These are phyloP conservation scores for Coelopa frigida DNA, from an alignment of 1,140 invertebrate species.

Conservation along the genomic window DNA sequence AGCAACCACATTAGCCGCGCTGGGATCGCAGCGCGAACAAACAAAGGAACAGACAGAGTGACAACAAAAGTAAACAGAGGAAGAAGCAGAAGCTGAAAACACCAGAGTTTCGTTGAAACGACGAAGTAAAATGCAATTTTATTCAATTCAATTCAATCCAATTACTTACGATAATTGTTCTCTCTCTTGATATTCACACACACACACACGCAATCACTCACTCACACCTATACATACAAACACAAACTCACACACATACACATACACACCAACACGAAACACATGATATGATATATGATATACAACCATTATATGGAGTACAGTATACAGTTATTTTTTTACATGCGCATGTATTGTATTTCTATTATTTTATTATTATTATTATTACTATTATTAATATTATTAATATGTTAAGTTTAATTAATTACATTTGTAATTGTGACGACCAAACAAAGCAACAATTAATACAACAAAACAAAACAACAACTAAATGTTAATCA, in stretches of 20 bases:
- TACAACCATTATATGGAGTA: background rate
- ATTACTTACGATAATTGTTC: too few species aligned
- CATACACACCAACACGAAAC: background rate
- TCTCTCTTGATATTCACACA: background rate
- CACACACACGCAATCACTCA: background rate
- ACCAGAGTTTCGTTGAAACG: too few species aligned
- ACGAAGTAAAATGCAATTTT: too few species aligned
- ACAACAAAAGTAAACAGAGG: too few species aligned
- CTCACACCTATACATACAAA: background rate
- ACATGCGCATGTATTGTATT: background rate
- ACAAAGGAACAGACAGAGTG: too few species aligned
- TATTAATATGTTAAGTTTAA: conserved; percentile 7
- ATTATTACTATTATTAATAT: background rate
- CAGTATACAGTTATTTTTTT: background rate
- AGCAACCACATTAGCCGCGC: too few species aligned
- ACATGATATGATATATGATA: background rate
- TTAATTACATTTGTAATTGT: background rate
- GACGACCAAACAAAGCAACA: conserved; percentile 4
- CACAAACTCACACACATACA: background rate
- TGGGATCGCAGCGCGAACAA: too few species aligned
- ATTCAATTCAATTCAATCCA: too few species aligned
- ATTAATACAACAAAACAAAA: conserved; percentile 1
- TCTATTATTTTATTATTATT: background rate
- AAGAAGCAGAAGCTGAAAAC: too few species aligned
- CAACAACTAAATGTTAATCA: conserved; percentile 9